Percentiles rank a stretch among this genome's conserved stretches.
phyloP scores from a whole-genome alignment of 2,113 vertebrate genomes.

The Phoenicopterus ruber region DNA sequence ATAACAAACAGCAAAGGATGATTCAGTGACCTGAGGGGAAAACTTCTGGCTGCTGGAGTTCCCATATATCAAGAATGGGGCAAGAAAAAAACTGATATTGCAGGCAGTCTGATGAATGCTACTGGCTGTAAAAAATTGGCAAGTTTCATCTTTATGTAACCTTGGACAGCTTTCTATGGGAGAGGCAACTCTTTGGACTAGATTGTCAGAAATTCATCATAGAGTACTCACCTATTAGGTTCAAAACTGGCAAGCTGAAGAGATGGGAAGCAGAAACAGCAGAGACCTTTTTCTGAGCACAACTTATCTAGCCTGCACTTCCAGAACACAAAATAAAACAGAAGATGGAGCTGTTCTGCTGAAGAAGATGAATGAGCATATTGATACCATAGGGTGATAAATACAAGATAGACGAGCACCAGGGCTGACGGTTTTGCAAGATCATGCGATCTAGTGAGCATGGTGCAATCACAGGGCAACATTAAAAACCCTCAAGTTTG shows the following conservation, averaged over 20 bases:
- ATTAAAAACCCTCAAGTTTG: neutral
- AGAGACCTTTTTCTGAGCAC: neutral
- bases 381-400: conserved; percentile 28
- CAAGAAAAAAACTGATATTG: neutral
- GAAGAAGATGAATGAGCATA: conserved; percentile 45
- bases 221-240: neutral
- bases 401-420: neutral
- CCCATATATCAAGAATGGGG: neutral
- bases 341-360: conserved; percentile 70
- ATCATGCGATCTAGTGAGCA: neutral
- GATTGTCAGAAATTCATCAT: neutral
- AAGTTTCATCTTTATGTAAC: neutral
- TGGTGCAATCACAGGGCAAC: neutral
- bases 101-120: neutral
- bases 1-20: neutral
- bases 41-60: neutral
- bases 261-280: neutral
- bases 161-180: neutral
- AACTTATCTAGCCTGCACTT: neutral
- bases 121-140: neutral
- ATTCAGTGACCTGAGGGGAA: conserved; percentile 1
- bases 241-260: neutral
- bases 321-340: conserved; percentile 51
- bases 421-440: neutral
- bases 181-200: neutral